Evolutionary conservation across 2,113 vertebrate genomes (phyloP).

Genomic region (Engystomops pustulosus): DNA sequence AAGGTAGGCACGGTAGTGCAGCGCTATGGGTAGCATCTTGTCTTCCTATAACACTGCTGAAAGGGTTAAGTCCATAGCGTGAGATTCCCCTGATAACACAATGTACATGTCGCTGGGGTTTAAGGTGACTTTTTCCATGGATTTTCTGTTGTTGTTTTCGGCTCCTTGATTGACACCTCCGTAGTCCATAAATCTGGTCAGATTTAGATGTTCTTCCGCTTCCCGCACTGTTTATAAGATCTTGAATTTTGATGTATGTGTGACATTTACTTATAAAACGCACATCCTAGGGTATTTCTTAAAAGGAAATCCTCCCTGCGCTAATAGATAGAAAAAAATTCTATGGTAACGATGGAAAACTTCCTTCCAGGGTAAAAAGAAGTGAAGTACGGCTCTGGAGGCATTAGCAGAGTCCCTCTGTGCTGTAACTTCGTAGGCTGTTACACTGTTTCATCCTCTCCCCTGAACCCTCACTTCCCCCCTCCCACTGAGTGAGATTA

Average conservation of each 20-base stretch:
- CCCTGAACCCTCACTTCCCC: too few species aligned
- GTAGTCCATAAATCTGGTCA: not conserved
- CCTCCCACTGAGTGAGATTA: too few species aligned
- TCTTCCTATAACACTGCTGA: not conserved
- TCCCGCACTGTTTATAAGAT: not conserved
- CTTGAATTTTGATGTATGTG: not conserved
- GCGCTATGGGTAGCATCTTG: not conserved
- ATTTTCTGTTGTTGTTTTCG: not conserved
- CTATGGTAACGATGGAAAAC: too few species aligned
- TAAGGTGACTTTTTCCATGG: not conserved
- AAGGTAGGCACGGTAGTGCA: not conserved
- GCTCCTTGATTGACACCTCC: conserved; percentile 11
- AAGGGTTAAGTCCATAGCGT: not conserved
- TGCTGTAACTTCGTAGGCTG: too few species aligned
- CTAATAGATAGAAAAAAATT: not conserved
- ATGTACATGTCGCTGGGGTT: not conserved
- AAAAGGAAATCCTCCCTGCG: not conserved
- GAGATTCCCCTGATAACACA: not conserved
- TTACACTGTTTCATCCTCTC: too few species aligned
- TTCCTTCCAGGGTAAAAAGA: too few species aligned
- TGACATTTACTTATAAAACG: not conserved
- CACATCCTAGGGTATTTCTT: not conserved
- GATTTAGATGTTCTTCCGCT: not conserved
- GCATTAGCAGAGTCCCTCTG: too few species aligned
- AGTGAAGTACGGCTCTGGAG: too few species aligned